Base-by-base conservation (phyloP, 2,113 vertebrate species). In the Onychostoma macrolepis region DNA sequence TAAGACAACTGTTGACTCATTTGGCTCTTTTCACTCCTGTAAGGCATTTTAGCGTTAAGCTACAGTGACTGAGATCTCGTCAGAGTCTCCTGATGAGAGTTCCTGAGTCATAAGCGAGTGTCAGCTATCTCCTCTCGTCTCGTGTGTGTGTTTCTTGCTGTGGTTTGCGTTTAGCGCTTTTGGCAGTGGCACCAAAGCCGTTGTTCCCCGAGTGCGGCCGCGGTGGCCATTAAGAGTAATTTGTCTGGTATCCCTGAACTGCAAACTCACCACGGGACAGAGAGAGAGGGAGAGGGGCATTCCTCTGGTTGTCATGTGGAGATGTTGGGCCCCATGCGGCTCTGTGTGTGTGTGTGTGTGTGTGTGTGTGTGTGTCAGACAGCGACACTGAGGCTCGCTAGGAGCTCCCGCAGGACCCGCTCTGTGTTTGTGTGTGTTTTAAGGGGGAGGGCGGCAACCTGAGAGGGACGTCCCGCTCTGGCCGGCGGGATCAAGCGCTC, bases 231-330 rank as follows among this genome's bases (percentile, higher is more conserved):
- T 95, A 95, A 94, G 90, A 83, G 36, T 77, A 85, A 92, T 94
- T 91, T 93, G 93, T 94, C 94, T 96, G 93, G 91, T 92, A 92
- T 93, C 93, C 89, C 90, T 89, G 93, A 92, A 91, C 92, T 84
- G 79, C 88, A 93, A 91, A 91, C 33, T 92, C 90, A 93, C 92
- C 92, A 92, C 94, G 89, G 89, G 86, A 92, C 86, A 88, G 88
- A 91, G 28, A 80, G 43, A 45, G 67, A 56, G 30, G 71, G 43
- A 41, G 87, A 1, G 93, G 50, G 89, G 86, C 91, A 90, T 89
- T 93, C 95, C 94, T 94, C 89, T 45, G 92, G 89, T 92, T 94
- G 93, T 93, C 91, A 92, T 90, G 92, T 91, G 83, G 88, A 87
- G 92, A 94, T 92, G 93, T 90, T 88, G 91, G 94, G 92, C 90